Percentiles rank a stretch among this genome's conserved stretches.
Conservation (phyloP, 1,140 invertebrate species). For the Ips typographus region DNA sequence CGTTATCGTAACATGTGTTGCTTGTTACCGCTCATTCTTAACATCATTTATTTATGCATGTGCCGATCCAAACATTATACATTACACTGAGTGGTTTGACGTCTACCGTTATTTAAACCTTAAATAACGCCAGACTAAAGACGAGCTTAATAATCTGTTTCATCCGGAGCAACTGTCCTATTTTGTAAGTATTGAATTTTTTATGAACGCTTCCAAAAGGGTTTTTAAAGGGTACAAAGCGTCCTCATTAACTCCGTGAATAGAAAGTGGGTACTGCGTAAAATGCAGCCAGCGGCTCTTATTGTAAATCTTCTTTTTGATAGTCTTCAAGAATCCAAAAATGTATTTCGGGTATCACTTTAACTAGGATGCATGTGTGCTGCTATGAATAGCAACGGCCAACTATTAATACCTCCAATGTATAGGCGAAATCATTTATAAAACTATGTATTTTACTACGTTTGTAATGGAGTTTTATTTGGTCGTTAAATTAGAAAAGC, state of each 20-base stretch:
- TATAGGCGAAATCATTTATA: slow-evolving; percentile 11
- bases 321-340: not conserved
- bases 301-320: not conserved
- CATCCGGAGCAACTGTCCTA: too few species aligned
- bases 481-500: slow-evolving; percentile 2
- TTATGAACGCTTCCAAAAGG: too few species aligned
- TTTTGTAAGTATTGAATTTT: too few species aligned
- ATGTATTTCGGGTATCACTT: not conserved
- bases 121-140: too few species aligned
- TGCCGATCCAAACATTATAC: too few species aligned
- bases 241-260: not conserved
- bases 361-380: slow-evolving; percentile 3
- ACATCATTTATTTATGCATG: too few species aligned
- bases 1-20: too few species aligned
- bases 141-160: too few species aligned
- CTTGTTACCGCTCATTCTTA: too few species aligned
- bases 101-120: too few species aligned
- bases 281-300: not conserved
- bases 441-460: not conserved
- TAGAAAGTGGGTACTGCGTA: not conserved
- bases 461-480: not conserved
- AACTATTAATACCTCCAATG: slow-evolving; percentile 4
- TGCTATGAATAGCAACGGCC: slow-evolving; percentile 2
- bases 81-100: too few species aligned
- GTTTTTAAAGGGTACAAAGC: not conserved